phyloP scores from a whole-genome alignment of 92 coral and sea anemone species.

The Parazoanthus swiftii region DNA sequence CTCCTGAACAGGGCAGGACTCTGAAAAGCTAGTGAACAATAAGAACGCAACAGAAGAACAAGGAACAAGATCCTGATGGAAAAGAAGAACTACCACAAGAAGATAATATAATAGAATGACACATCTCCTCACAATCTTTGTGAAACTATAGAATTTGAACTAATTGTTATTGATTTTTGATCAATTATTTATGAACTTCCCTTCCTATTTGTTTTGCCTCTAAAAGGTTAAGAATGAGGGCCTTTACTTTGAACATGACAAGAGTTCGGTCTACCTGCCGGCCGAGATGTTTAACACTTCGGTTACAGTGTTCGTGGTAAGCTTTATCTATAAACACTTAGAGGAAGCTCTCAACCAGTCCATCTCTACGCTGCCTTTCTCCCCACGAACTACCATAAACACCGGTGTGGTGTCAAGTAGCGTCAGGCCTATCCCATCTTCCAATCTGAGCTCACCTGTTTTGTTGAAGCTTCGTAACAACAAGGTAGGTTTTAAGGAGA shows the following conservation, averaged over 20 bases:
- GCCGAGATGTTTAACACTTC: slow-evolving; percentile 20
- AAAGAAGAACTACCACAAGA: too few relatives aligned
- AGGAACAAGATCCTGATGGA: too few relatives aligned
- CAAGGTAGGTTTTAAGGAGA: not conserved
- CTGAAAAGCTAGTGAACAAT: too few relatives aligned
- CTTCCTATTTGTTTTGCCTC: not conserved
- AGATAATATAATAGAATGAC: too few relatives aligned
- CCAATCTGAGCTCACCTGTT: slow-evolving; percentile 33
- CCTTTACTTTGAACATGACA: slow-evolving; percentile 10
- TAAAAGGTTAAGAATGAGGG: slow-evolving; percentile 17
- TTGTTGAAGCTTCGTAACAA: slow-evolving; percentile 19
- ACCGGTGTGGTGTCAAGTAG: slow-evolving; percentile 28
- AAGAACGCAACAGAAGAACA: too few relatives aligned
- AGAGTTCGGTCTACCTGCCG: slow-evolving; percentile 25
- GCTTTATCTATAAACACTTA: slow-evolving; percentile 8
- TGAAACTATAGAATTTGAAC: too few relatives aligned
- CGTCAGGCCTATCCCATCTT: slow-evolving; percentile 22
- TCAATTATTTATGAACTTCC: too few relatives aligned
- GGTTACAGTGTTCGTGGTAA: not conserved
- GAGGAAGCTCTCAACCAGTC: slow-evolving; percentile 10
- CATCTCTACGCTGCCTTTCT: not conserved
- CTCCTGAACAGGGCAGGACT: too few relatives aligned
- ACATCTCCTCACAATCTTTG: too few relatives aligned
- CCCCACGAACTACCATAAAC: not conserved
- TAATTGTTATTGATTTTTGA: too few relatives aligned